phyloP scores from a whole-genome alignment of 2,113 vertebrate species.

The Ceuthmochares aereus region DNA sequence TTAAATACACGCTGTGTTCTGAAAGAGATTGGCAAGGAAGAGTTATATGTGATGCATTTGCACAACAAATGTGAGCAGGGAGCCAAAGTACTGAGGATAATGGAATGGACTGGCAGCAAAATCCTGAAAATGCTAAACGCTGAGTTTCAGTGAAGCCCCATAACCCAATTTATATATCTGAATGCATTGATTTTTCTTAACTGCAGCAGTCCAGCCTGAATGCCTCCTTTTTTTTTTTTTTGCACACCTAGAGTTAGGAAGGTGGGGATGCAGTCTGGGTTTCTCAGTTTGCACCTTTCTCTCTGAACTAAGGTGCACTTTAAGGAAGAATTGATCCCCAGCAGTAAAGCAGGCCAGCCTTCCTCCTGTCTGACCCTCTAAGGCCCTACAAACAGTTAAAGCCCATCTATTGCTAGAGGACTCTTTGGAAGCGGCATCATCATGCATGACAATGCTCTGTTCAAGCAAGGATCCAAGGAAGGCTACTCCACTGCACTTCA shows the following conservation, averaged over 20 bases:
- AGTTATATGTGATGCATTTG: neutral
- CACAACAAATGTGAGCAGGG: neutral
- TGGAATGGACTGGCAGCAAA: neutral
- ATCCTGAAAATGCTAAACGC: neutral
- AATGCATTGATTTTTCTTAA: neutral
- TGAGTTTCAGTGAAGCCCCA: neutral
- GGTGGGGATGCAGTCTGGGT: neutral
- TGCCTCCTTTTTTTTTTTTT: neutral
- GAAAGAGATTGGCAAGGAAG: neutral
- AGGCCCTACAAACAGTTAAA: neutral
- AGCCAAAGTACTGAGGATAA: neutral
- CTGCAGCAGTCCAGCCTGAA: neutral
- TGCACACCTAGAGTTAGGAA: neutral
- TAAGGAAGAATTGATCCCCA: neutral
- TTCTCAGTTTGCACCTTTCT: neutral
- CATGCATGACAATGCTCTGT: neutral
- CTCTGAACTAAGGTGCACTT: fast-evolving
- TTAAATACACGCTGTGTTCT: neutral
- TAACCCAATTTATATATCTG: neutral
- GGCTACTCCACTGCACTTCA: neutral
- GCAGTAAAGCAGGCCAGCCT: neutral
- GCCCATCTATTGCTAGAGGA: neutral
- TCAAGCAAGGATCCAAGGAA: neutral
- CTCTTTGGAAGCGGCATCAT: neutral
- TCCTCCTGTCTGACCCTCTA: neutral